phyloP scores from a whole-genome alignment of 2,113 vertebrate genomes.

The Otis tarda region DNA sequence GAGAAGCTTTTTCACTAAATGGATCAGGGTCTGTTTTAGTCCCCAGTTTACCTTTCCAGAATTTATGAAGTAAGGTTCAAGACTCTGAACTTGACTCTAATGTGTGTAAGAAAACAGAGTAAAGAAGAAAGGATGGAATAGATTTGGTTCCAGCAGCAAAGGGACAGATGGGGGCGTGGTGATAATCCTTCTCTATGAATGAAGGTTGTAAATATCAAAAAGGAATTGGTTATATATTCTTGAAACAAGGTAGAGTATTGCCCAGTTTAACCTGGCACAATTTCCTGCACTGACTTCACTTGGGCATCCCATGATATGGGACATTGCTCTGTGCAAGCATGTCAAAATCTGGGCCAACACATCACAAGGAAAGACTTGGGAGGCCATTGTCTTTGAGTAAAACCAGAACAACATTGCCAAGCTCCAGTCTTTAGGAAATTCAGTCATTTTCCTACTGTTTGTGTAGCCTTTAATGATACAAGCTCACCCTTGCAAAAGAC shows the following conservation, averaged over 20 bases:
- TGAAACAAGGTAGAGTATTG: neutral
- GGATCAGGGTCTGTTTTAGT: neutral
- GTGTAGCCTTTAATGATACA: slow-evolving; percentile 14
- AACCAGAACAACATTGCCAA: neutral
- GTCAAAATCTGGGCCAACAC: neutral
- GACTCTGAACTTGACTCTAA: neutral
- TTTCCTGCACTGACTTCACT: neutral
- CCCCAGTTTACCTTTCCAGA: neutral
- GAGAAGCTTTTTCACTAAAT: neutral
- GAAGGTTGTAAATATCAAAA: neutral
- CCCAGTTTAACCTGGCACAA: neutral
- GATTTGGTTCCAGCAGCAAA: neutral
- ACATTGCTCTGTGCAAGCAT: neutral
- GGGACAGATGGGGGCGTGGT: neutral
- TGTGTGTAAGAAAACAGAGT: neutral
- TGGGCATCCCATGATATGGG: fast-evolving
- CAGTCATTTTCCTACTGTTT: slow-evolving; percentile 6
- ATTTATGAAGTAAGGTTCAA: neutral
- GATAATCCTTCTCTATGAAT: neutral
- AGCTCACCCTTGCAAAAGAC: slow-evolving; percentile 17
- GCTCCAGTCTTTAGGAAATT: neutral
- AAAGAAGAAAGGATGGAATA: neutral
- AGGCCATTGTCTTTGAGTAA: neutral
- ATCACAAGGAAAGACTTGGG: neutral
- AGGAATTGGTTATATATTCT: neutral